Conservation (phyloP, 2,888 invertebrate species). For the Trichogramma dendrolimi region DNA sequence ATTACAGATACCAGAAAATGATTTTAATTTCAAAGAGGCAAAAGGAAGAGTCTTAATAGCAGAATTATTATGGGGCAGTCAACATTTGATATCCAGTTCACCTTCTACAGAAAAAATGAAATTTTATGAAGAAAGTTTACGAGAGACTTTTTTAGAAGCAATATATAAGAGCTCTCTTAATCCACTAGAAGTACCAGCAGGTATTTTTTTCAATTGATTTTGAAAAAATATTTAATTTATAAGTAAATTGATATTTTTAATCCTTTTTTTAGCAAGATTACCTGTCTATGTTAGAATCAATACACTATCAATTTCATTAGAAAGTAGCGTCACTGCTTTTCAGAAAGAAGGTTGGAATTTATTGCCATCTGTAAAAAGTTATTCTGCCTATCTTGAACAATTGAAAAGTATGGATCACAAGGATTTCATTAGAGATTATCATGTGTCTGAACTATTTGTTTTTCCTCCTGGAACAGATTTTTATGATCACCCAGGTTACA, state of each 20-base stretch:
- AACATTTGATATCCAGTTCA: slow-evolving; percentile 62
- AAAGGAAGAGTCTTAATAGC: slow-evolving; percentile 73
- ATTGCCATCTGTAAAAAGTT: slow-evolving; percentile 55
- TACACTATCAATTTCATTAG: slow-evolving; percentile 64
- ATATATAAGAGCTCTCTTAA: background rate
- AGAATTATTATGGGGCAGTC: slow-evolving; percentile 78
- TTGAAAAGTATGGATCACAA: slow-evolving; percentile 57
- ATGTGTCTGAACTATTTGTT: slow-evolving; percentile 80
- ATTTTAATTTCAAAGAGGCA: slow-evolving; percentile 66
- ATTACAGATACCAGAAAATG: slow-evolving; percentile 63
- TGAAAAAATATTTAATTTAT: slow-evolving; percentile 5
- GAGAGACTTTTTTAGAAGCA: slow-evolving; percentile 45
- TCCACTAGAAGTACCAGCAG: slow-evolving; percentile 35
- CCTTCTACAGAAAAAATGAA: slow-evolving; percentile 69
- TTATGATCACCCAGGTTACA: slow-evolving; percentile 65
- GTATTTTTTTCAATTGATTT: slow-evolving; percentile 24
- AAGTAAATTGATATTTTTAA: background rate
- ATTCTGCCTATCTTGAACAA: slow-evolving; percentile 61
- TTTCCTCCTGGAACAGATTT: slow-evolving; percentile 74
- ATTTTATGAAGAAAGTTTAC: slow-evolving; percentile 61
- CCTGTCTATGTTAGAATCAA: slow-evolving; percentile 87
- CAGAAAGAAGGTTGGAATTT: slow-evolving; percentile 68
- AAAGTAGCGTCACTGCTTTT: slow-evolving; percentile 67
- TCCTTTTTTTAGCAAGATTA: slow-evolving; percentile 51
- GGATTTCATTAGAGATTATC: slow-evolving; percentile 74